Evolutionary conservation across 2,888 invertebrate species (phyloP).

Genomic region (Dione juno): DNA sequence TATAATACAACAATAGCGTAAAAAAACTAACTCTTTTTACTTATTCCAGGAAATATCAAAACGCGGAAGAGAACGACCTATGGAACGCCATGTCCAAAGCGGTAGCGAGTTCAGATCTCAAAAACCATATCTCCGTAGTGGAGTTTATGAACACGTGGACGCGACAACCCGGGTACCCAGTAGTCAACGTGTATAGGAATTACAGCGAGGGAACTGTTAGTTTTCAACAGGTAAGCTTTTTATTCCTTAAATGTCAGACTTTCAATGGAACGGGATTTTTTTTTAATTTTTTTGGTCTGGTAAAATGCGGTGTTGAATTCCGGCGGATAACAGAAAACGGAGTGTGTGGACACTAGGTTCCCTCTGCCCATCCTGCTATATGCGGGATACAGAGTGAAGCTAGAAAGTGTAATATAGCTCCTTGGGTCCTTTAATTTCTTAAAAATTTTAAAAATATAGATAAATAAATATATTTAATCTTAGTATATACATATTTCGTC

Average conservation of each 20-base stretch:
- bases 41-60: slow-evolving; percentile 78
- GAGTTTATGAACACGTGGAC: slow-evolving; percentile 89
- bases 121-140: slow-evolving; percentile 74
- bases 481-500: no score
- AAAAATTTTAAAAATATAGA: no score
- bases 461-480: no score
- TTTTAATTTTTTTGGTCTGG: not conserved
- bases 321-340: no score
- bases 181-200: slow-evolving; percentile 83
- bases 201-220: slow-evolving; percentile 72
- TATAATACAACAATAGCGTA: not conserved
- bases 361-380: no score
- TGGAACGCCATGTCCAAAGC: slow-evolving; percentile 84
- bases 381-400: no score
- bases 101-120: slow-evolving; percentile 59
- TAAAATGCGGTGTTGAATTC: no score
- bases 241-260: not conserved
- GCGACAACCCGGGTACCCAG: slow-evolving; percentile 87
- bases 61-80: slow-evolving; percentile 86
- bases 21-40: not conserved
- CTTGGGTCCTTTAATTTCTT: no score
- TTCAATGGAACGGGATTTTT: not conserved
- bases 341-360: no score
- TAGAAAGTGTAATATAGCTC: no score
- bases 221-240: slow-evolving; percentile 73